These are phyloP conservation scores for Ondatra zibethicus DNA, from an alignment of 2,113 vertebrate species.

Conservation along the genomic window DNA sequence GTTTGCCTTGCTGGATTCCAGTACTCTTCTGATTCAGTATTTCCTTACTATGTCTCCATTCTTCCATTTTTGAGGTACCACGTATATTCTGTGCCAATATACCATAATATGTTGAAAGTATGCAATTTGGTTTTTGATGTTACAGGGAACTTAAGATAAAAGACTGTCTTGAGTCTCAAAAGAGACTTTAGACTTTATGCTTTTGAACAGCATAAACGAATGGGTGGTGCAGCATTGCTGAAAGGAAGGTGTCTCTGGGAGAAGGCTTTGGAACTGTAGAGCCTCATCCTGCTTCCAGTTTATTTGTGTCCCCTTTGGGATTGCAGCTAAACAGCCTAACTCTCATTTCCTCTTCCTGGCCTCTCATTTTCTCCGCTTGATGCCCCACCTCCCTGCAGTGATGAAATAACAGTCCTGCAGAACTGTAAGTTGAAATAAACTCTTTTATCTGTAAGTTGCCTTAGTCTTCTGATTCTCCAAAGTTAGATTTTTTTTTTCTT, in stretches of 20 bases:
- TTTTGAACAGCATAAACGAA: neutral
- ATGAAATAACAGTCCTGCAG: neutral
- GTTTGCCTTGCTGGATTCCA: neutral
- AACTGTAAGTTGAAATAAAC: neutral
- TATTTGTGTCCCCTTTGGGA: neutral
- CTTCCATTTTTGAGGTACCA: neutral
- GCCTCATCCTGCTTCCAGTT: neutral
- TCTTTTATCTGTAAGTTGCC: neutral
- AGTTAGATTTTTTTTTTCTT: neutral
- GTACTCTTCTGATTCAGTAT: neutral
- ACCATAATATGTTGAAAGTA: neutral
- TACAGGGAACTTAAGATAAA: neutral
- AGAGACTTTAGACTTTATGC: neutral
- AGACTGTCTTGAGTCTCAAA: neutral
- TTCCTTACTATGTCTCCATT: too few relatives aligned
- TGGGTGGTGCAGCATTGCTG: neutral
- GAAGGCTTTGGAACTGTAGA: neutral
- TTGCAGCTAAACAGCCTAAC: neutral
- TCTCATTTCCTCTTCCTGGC: too few relatives aligned
- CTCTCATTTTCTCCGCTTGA: neutral
- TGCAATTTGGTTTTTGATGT: neutral
- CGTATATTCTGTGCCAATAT: neutral
- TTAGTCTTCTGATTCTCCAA: neutral
- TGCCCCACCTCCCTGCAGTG: neutral
- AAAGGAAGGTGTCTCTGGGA: neutral